phyloP scores from a whole-genome alignment of 2,888 invertebrate genomes.

The Lithophane ornitopus region DNA sequence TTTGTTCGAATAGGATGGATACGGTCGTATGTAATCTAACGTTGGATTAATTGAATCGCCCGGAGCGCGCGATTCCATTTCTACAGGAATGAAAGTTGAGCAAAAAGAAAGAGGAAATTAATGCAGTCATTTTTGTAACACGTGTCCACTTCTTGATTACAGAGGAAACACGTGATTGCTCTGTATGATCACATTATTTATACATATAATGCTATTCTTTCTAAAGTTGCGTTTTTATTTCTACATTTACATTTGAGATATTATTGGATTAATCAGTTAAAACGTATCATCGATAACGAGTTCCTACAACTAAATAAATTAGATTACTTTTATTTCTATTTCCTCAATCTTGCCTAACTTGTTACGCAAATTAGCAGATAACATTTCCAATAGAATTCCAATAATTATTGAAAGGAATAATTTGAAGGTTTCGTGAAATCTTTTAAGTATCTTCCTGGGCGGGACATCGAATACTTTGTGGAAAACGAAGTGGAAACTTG shows the following conservation, averaged over 20 bases:
- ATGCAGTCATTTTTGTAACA: constrained; percentile 64
- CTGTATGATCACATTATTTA: background rate
- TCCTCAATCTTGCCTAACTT: constrained; percentile 15
- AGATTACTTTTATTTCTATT: constrained; percentile 34
- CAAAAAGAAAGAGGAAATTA: constrained; percentile 71
- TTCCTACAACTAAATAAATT: constrained; percentile 3
- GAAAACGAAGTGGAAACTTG: constrained; percentile 10
- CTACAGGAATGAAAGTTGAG: constrained; percentile 63
- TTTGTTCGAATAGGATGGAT: constrained; percentile 65
- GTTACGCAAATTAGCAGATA: constrained; percentile 37
- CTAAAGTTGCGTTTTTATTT: background rate
- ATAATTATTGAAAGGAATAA: too few relatives aligned
- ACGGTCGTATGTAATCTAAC: constrained; percentile 75
- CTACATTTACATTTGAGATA: background rate
- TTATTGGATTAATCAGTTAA: background rate
- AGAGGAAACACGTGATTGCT: constrained; percentile 12
- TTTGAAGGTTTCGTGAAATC: background rate
- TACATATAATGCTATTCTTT: background rate
- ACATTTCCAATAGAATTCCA: constrained; percentile 9
- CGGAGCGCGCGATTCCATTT: constrained; percentile 72
- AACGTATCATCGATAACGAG: constrained; percentile 11
- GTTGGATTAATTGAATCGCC: constrained; percentile 80
- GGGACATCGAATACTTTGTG: constrained; percentile 13
- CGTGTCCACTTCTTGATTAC: constrained; percentile 51
- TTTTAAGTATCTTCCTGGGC: constrained; percentile 6